Base-by-base conservation (phyloP, 2,888 invertebrate species). In the Lasioglossum oenotherae region DNA sequence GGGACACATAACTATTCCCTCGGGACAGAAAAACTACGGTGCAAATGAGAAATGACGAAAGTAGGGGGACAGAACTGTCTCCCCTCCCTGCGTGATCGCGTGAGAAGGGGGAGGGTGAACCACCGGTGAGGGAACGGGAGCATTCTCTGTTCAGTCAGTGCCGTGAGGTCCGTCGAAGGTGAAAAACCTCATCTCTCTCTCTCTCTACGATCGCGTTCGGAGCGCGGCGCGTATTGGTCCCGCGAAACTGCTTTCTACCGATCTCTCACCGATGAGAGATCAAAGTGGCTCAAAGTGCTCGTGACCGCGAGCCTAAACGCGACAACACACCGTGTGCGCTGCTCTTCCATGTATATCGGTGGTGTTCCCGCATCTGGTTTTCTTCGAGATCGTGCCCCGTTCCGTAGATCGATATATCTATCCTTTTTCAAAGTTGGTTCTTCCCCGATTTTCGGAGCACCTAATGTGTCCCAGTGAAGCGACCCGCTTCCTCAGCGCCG, bases 151-250 rank as follows among this genome's bases (percentile, higher is more conserved):
- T 86, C 80, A 84, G 85, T 90, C 90, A 88, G 87, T 90, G 84
- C 87, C 78, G 67, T 77, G 82, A 81, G 81, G 84, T 82, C 82
- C 86, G 90, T 87, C 87, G 90, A 90, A 90, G 90, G 90, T 90
- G 90, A 90, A 90, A 90, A 90, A 90, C 87, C 86, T 82, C 53
- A 73, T 72, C 76, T 80, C 77, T 82, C 71, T 78, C 67, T 80
- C 60, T 78, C 67, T 80, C 60, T 60, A 60, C 60, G 27, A 60
- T 60, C 60, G 60, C 60, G 60, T 60, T 60, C n/a, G 27, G 23
- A 27, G 35, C 69, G 72, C 41, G 72, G 23, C 31, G 72, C 72
- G 72, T 35, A 60, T 67, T 67, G 35, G 67, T 67, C 14, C 38
- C n/a, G 49, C 67, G 16, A 35, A 31, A 67, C 31, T 57, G 74